Evolutionary conservation across 1,140 invertebrate species (phyloP).

Genomic region (Carposina sasakii): DNA sequence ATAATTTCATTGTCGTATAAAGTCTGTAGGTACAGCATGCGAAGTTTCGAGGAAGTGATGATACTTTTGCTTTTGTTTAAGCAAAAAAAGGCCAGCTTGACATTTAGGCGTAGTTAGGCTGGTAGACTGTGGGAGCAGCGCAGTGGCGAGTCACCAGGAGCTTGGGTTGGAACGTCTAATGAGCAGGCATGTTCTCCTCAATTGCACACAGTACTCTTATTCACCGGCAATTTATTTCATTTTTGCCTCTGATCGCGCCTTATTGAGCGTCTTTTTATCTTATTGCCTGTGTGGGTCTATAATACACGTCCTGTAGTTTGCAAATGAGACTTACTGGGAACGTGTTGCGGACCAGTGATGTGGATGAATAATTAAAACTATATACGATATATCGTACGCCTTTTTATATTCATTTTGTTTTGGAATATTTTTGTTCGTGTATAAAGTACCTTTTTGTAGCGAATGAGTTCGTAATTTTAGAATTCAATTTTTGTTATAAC

Average conservation of each 20-base stretch:
- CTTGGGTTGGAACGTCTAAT: constrained; percentile 45
- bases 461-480: too few species aligned
- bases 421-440: constrained; percentile 11
- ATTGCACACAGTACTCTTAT: constrained; percentile 69
- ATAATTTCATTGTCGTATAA: constrained; percentile 46
- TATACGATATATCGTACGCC: constrained; percentile 25
- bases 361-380: constrained; percentile 67
- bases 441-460: not conserved
- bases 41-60: constrained; percentile 39
- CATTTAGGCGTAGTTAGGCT: too few species aligned
- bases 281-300: constrained; percentile 68
- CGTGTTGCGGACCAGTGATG: constrained; percentile 58
- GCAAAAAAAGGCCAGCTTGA: not conserved
- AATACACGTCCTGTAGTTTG: constrained; percentile 68
- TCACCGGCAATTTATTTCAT: constrained; percentile 71
- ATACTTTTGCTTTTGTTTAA: constrained; percentile 31
- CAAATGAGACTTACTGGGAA: constrained; percentile 64
- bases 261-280: constrained; percentile 69
- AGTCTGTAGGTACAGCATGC: constrained; percentile 36
- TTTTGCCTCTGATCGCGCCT: constrained; percentile 70
- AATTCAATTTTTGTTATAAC: too few species aligned
- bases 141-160: constrained; percentile 12
- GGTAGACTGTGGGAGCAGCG: constrained; percentile 30
- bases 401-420: constrained; percentile 37
- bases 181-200: constrained; percentile 67